phyloP scores from a whole-genome alignment of 92 coral and sea anemone genomes.

The Zoanthus sociatus region DNA sequence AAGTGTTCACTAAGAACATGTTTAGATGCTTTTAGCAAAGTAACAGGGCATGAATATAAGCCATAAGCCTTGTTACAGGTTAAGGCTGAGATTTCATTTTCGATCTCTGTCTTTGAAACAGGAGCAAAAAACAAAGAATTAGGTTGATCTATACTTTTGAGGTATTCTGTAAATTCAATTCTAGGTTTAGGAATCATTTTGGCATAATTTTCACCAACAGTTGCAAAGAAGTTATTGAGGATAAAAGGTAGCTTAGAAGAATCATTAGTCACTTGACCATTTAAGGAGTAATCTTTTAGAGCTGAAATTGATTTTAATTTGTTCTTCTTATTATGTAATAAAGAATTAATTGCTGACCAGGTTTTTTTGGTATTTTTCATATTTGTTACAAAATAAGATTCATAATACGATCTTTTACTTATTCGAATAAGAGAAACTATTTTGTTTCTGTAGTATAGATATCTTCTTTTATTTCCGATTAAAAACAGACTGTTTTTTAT shows the following conservation, averaged over 20 bases:
- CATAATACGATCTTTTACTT: not conserved
- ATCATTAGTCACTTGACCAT: not conserved
- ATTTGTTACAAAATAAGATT: not conserved
- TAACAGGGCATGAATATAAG: not conserved
- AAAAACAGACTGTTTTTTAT: no score
- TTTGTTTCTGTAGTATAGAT: not conserved
- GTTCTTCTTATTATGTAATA: not conserved
- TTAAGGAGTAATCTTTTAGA: not conserved
- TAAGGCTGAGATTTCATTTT: not conserved
- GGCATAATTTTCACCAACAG: slow-evolving; percentile 6
- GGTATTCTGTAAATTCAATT: not conserved
- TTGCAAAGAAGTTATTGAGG: slow-evolving; percentile 8
- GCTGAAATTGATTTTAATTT: not conserved
- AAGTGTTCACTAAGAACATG: not conserved
- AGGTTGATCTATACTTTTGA: not conserved
- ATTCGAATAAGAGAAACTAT: not conserved
- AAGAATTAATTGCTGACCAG: not conserved
- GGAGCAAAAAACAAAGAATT: not conserved
- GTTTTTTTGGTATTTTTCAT: not conserved
- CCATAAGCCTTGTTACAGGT: not conserved
- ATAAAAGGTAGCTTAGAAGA: not conserved
- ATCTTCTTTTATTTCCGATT: not conserved
- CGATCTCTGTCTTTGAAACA: not conserved
- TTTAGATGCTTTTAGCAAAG: not conserved
- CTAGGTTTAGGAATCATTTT: not conserved